Evolutionary conservation across 1,140 invertebrate genomes (phyloP).

Genomic region (Ceratina australensis): DNA sequence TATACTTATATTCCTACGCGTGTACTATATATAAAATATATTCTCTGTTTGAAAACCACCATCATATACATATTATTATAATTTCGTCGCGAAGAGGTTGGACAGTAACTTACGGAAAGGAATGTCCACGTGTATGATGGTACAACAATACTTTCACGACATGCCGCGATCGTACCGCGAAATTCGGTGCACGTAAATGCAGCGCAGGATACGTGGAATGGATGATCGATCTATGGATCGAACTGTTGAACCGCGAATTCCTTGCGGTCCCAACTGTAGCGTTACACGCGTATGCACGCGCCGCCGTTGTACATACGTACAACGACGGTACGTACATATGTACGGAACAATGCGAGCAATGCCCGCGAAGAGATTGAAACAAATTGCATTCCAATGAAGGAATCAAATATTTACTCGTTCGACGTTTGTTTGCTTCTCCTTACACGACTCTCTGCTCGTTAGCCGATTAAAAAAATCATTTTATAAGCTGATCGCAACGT

Average conservation of each 20-base stretch:
- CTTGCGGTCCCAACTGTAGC: conserved; percentile 27
- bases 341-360: conserved; percentile 27
- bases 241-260: conserved; percentile 37
- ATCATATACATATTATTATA: too few relatives aligned
- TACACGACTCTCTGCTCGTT: too few relatives aligned
- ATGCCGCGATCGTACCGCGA: conserved; percentile 33
- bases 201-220: conserved; percentile 37
- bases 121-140: too few relatives aligned
- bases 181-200: conserved; percentile 47
- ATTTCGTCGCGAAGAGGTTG: too few relatives aligned
- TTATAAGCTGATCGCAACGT: neutral
- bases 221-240: conserved; percentile 39
- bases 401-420: conserved; percentile 14
- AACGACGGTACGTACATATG: too few relatives aligned
- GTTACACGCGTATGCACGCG: neutral
- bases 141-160: conserved; percentile 23
- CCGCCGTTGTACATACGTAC: neutral
- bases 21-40: too few relatives aligned
- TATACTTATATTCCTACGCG: too few relatives aligned
- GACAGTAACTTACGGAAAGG: too few relatives aligned
- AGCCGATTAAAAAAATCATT: too few relatives aligned
- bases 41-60: too few relatives aligned
- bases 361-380: conserved; percentile 11
- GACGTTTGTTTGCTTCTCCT: neutral
- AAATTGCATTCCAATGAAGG: conserved; percentile 22